Evolutionary conservation across 2,797 vertebrate species (phyloP).

Genomic region (Oryzias sinensis): DNA sequence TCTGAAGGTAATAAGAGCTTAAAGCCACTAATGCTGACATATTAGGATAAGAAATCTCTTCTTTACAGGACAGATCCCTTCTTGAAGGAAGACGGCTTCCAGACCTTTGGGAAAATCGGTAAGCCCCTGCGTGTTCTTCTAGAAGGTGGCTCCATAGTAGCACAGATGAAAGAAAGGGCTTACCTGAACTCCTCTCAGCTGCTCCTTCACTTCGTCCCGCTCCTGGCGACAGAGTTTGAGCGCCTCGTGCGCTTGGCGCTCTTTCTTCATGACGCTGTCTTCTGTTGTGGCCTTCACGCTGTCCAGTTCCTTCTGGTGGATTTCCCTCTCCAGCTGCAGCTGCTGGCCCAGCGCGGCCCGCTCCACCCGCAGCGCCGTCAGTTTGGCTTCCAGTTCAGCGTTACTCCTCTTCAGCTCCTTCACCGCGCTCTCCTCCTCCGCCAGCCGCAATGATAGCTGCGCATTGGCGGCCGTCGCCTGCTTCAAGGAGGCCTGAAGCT

Average conservation of each 20-base stretch:
- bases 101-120: background rate
- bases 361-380: slow-evolving; percentile 77
- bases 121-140: no score
- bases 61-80: background rate
- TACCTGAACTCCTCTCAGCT: slow-evolving; percentile 84
- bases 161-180: background rate
- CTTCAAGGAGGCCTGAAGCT: slow-evolving; percentile 83
- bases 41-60: background rate
- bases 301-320: slow-evolving; percentile 84
- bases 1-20: background rate
- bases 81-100: background rate
- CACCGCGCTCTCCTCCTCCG: slow-evolving; percentile 79
- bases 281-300: slow-evolving; percentile 74
- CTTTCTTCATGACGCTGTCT: slow-evolving; percentile 64
- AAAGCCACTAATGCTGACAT: background rate
- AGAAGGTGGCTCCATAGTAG: no score
- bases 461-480: slow-evolving; percentile 79
- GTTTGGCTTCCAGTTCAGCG: slow-evolving; percentile 75
- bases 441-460: slow-evolving; percentile 78
- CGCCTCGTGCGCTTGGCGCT: slow-evolving; percentile 78
- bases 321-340: slow-evolving; percentile 86
- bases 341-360: slow-evolving; percentile 75
- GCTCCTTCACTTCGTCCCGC: slow-evolving; percentile 78
- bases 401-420: slow-evolving; percentile 69
- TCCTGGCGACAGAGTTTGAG: slow-evolving; percentile 79